Conservation (phyloP, 2,888 invertebrate genomes). For the Meandrusa payeni region DNA sequence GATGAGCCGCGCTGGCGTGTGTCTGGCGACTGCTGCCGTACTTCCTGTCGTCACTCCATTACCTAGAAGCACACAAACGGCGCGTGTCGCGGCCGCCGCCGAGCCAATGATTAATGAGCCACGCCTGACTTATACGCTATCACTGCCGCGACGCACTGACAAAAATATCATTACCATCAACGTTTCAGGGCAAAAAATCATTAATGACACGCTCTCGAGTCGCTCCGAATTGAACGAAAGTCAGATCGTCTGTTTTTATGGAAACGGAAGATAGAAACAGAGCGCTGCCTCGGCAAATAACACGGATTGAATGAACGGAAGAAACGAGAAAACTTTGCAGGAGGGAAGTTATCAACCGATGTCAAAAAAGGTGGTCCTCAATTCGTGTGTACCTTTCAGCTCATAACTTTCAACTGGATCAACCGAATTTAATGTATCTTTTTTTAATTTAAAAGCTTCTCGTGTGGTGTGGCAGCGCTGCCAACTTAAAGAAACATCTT, state of each 20-base stretch:
- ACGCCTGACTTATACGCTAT: slow-evolving; percentile 27
- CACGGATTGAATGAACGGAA: slow-evolving; percentile 6
- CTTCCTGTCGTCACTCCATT: slow-evolving; percentile 3
- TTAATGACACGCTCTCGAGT: slow-evolving; percentile 26
- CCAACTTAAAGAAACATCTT: too few relatives aligned
- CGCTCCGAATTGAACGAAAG: slow-evolving; percentile 1
- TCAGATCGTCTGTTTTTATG: slow-evolving; percentile 13
- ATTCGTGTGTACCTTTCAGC: too few relatives aligned
- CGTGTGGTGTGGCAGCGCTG: too few relatives aligned
- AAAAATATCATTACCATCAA: slow-evolving; percentile 29
- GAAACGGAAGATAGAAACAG: neutral
- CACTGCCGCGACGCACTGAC: slow-evolving; percentile 5
- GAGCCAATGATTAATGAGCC: slow-evolving; percentile 32
- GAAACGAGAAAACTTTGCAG: neutral
- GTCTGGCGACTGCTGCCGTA: neutral
- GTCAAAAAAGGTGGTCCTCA: too few relatives aligned
- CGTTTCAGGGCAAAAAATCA: slow-evolving; percentile 28
- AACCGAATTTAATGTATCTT: too few relatives aligned
- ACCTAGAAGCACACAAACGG: slow-evolving; percentile 11
- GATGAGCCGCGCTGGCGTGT: too few relatives aligned
- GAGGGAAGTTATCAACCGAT: too few relatives aligned
- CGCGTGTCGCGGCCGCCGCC: slow-evolving; percentile 9
- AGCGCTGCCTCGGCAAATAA: neutral
- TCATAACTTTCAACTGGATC: too few relatives aligned
- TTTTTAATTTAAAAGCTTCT: too few relatives aligned